A percentile compares a stretch with the other conserved stretches of the same genome.
These are phyloP conservation scores for Synanthedon myopaeformis DNA, from an alignment of 2,888 invertebrate species.

Conservation along the genomic window DNA sequence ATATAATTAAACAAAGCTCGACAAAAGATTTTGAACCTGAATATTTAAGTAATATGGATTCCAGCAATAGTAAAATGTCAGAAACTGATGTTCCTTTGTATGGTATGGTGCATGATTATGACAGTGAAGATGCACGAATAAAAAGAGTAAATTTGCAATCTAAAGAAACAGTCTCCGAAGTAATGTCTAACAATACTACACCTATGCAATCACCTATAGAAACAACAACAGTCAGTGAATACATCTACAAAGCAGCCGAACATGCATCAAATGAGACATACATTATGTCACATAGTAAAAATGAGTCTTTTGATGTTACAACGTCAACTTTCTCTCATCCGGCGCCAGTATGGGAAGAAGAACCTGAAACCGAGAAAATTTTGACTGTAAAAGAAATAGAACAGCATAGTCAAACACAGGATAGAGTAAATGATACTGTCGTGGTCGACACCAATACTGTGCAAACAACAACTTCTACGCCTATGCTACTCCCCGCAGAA, in stretches of 20 bases:
- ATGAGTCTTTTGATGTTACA: neutral
- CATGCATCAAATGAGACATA: constrained; percentile 12
- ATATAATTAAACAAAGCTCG: constrained; percentile 29
- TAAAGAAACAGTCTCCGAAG: constrained; percentile 6
- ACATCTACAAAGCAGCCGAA: constrained; percentile 42
- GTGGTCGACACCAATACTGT: neutral
- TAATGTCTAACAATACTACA: constrained; percentile 6
- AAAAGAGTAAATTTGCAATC: constrained; percentile 41
- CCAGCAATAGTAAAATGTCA: constrained; percentile 26
- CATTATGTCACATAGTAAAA: constrained; percentile 4
- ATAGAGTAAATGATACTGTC: constrained; percentile 7
- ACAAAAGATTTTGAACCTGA: constrained; percentile 52
- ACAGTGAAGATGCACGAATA: constrained; percentile 40
- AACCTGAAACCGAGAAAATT: constrained; percentile 23
- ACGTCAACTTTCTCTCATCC: constrained; percentile 17
- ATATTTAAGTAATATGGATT: constrained; percentile 42
- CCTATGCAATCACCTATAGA: constrained; percentile 15
- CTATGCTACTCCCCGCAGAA: neutral
- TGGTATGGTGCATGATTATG: constrained; percentile 46
- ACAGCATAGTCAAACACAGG: constrained; percentile 4
- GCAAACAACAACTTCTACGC: constrained; percentile 5
- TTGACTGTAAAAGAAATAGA: constrained; percentile 18
- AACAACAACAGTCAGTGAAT: constrained; percentile 46
- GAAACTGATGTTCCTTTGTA: constrained; percentile 41
- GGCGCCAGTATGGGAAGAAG: constrained; percentile 58